A percentile compares a stretch with the other conserved stretches of the same genome.
These are phyloP conservation scores for Gnathonemus longibarbis DNA, from an alignment of 2,113 vertebrate genomes.

Conservation along the genomic window DNA sequence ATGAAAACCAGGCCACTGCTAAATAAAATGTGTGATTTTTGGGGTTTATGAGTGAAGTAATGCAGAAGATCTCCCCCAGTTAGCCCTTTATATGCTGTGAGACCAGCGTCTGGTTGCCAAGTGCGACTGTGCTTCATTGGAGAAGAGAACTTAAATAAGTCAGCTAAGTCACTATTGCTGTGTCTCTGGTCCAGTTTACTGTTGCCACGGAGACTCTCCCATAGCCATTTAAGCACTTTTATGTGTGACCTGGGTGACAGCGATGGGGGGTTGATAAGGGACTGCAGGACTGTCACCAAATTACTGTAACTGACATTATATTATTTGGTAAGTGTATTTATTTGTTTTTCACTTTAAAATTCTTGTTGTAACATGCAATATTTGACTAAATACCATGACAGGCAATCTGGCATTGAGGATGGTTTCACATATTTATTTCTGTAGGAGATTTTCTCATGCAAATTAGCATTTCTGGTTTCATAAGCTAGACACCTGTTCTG, in stretches of 20 bases:
- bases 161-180: neutral
- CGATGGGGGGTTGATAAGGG: neutral
- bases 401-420: neutral
- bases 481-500: slow-evolving; percentile 4
- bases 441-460: neutral
- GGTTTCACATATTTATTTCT: neutral
- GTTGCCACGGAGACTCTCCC: neutral
- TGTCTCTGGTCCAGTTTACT: neutral
- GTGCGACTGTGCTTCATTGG: neutral
- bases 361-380: neutral
- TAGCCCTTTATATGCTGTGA: neutral
- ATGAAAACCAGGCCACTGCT: neutral
- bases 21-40: neutral
- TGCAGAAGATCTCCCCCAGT: neutral
- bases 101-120: neutral
- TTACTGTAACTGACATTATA: neutral
- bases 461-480: neutral
- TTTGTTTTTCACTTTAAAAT: neutral
- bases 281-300: neutral
- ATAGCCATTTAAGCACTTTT: neutral
- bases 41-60: neutral
- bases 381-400: neutral
- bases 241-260: neutral
- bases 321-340: neutral
- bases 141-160: neutral